Percentiles rank a stretch among this genome's conserved stretches.
These are phyloP conservation scores for Lepidurus packardi DNA, from an alignment of 1,140 invertebrate species.

Conservation along the genomic window DNA sequence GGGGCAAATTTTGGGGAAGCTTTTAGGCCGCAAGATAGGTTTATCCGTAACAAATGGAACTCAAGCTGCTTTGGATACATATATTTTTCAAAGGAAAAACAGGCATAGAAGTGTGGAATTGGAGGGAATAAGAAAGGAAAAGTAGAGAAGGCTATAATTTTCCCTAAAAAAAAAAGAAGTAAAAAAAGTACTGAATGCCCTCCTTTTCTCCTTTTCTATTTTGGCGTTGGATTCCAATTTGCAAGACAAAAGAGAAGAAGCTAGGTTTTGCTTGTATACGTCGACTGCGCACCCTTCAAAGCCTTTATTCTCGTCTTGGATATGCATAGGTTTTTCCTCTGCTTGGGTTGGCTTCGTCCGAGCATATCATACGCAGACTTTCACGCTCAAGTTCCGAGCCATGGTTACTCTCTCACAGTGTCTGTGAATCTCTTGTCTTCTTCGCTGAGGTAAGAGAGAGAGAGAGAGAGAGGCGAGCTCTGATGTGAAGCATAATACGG, in stretches of 20 bases:
- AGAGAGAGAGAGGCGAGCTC: not conserved
- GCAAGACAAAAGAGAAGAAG: slow-evolving; percentile 11
- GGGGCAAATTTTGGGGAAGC: not conserved
- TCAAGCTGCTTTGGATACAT: slow-evolving; percentile 16
- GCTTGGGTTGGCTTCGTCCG: not conserved
- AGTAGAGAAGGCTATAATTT: not conserved
- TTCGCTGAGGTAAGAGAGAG: not conserved
- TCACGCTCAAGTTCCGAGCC: slow-evolving; percentile 1
- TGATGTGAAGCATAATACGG: not conserved
- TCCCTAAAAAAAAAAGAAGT: not conserved
- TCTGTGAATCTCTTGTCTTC: not conserved
- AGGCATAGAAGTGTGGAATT: not conserved
- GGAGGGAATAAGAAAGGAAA: not conserved
- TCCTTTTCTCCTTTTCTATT: not conserved
- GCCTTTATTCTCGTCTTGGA: not conserved
- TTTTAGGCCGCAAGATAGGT: not conserved
- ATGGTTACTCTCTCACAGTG: not conserved
- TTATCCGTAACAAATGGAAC: slow-evolving; percentile 13
- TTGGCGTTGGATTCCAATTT: not conserved
- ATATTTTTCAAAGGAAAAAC: not conserved
- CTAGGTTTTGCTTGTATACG: not conserved
- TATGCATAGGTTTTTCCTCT: not conserved
- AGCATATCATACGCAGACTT: slow-evolving; percentile 15
- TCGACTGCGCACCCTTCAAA: not conserved
- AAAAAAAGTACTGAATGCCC: not conserved